Evolutionary conservation across 2,113 vertebrate species (phyloP).

Genomic region (Pteropus alecto): DNA sequence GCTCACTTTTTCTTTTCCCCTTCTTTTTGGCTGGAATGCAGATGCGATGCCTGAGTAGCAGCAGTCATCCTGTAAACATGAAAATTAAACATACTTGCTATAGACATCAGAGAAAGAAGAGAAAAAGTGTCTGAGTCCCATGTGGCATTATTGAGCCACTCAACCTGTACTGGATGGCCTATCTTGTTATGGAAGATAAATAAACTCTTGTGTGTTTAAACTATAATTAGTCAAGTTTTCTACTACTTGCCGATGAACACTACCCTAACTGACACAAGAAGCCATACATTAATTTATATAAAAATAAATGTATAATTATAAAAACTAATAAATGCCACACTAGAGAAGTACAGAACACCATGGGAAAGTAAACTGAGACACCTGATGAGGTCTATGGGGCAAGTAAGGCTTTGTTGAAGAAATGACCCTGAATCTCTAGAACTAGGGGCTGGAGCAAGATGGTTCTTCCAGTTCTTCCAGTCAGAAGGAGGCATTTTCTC

Average conservation of each 20-base stretch:
- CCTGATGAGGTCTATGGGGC: background rate
- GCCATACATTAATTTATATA: background rate
- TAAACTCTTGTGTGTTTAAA: background rate
- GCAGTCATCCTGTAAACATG: constrained; percentile 3
- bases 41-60: background rate
- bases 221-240: background rate
- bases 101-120: background rate
- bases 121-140: background rate
- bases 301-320: background rate
- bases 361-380: background rate
- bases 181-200: background rate
- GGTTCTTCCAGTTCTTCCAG: background rate
- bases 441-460: background rate
- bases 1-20: background rate
- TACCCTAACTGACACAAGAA: background rate
- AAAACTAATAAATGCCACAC: background rate
- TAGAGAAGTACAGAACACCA: background rate
- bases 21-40: background rate
- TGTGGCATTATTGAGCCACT: background rate
- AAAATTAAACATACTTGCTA: background rate
- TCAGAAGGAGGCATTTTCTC: no score
- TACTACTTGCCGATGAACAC: background rate
- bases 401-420: background rate
- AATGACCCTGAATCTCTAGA: background rate
- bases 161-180: background rate